Evolutionary conservation across 2,888 invertebrate genomes (phyloP).

Genomic region (Mesorhabditis belari): DNA sequence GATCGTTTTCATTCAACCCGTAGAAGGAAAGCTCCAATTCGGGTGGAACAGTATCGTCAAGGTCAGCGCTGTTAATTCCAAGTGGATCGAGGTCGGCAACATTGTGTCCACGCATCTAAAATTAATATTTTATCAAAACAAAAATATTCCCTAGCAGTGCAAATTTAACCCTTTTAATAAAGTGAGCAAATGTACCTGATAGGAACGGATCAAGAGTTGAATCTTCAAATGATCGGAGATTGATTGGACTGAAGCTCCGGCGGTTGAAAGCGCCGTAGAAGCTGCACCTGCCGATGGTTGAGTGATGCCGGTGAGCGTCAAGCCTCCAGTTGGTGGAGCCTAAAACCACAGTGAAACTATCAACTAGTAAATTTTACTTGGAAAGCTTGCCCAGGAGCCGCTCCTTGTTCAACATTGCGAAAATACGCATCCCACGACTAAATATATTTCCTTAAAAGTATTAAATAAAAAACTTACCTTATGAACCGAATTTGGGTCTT

Average conservation of each 20-base stretch:
- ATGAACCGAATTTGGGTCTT: slow-evolving; percentile 55
- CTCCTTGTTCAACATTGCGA: slow-evolving; percentile 75
- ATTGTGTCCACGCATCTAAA: slow-evolving; percentile 94
- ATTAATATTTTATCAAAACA: slow-evolving; percentile 1
- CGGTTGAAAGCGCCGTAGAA: slow-evolving; percentile 13
- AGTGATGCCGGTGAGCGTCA: slow-evolving; percentile 65
- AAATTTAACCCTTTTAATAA: too few species aligned
- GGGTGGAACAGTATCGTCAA: slow-evolving; percentile 63
- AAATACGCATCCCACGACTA: slow-evolving; percentile 88
- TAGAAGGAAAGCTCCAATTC: slow-evolving; percentile 91
- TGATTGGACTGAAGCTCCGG: slow-evolving; percentile 54
- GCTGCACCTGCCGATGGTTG: slow-evolving; percentile 53
- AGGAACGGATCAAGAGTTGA: slow-evolving; percentile 95
- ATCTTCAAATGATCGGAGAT: slow-evolving; percentile 97
- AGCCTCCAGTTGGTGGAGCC: slow-evolving; percentile 65
- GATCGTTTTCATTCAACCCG: slow-evolving; percentile 76
- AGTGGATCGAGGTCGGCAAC: slow-evolving; percentile 96
- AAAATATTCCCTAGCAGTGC: too few species aligned
- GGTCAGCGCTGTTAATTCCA: slow-evolving; percentile 81
- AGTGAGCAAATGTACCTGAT: slow-evolving; percentile 91
- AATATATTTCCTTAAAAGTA: not conserved
- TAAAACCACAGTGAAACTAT: too few species aligned
- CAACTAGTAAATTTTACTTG: too few species aligned
- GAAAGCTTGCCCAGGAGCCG: slow-evolving; percentile 72
- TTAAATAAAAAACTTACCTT: slow-evolving; percentile 53